Evolutionary conservation across 2,113 vertebrate species (phyloP).

Genomic region (Neogobius melanostomus): DNA sequence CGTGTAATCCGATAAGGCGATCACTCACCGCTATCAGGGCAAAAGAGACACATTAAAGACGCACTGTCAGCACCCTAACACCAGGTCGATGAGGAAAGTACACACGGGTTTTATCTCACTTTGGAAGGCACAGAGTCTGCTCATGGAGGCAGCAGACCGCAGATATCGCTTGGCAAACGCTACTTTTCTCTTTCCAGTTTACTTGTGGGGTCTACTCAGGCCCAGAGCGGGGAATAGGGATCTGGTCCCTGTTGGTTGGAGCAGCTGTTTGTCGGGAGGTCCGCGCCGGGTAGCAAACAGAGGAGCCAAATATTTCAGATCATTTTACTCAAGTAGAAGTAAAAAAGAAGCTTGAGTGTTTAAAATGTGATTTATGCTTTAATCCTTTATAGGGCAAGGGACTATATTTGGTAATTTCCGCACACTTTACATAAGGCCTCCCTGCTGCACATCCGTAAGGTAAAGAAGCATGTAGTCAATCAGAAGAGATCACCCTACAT

Average conservation of each 20-base stretch:
- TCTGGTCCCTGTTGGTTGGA: constrained; percentile 55
- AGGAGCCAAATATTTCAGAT: too few relatives aligned
- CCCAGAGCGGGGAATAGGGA: constrained; percentile 56
- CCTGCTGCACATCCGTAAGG: too few relatives aligned
- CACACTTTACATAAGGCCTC: too few relatives aligned
- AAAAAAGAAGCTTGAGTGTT: too few relatives aligned
- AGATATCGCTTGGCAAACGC: constrained; percentile 63
- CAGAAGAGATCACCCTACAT: too few relatives aligned
- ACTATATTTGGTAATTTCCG: too few relatives aligned
- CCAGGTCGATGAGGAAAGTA: constrained; percentile 19
- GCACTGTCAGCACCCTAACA: background rate
- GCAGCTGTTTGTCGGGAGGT: constrained; percentile 62
- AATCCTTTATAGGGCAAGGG: too few relatives aligned
- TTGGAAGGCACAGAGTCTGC: constrained; percentile 39
- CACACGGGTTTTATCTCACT: constrained; percentile 11
- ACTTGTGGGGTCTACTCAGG: constrained; percentile 71
- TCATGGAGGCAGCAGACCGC: constrained; percentile 39
- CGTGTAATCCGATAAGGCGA: constrained; percentile 16
- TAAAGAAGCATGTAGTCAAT: too few relatives aligned
- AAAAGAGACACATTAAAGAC: constrained; percentile 6
- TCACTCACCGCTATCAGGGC: constrained; percentile 3
- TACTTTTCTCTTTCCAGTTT: constrained; percentile 69
- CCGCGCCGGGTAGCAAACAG: constrained; percentile 34
- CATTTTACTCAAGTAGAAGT: too few relatives aligned
- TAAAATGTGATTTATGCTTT: too few relatives aligned